Evolutionary conservation across 2,888 invertebrate species (phyloP).

Genomic region (Leptopilina syphax): DNA sequence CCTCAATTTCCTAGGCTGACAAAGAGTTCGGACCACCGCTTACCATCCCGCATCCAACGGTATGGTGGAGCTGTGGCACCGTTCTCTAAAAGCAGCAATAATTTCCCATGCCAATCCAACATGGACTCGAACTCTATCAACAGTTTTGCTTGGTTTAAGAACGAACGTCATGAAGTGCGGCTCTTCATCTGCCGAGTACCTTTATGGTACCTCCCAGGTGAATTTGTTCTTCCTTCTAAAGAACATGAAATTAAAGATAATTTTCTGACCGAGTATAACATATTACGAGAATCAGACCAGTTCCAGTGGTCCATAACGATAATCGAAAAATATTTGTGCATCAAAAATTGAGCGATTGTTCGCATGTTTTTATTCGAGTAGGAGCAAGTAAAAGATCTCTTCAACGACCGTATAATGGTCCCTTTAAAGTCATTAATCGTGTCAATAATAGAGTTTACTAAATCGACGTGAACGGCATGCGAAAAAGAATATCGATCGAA

Average conservation of each 20-base stretch:
- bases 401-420: constrained; percentile 58
- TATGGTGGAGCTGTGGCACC: too few relatives aligned
- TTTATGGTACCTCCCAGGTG: not conserved
- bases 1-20: too few relatives aligned
- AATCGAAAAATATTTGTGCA: not conserved
- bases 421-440: constrained; percentile 51
- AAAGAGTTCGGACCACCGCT: too few relatives aligned
- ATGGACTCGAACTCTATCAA: too few relatives aligned
- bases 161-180: too few relatives aligned
- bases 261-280: not conserved
- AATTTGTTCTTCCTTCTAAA: not conserved
- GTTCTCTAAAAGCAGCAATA: too few relatives aligned
- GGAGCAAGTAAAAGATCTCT: constrained; percentile 47
- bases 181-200: too few relatives aligned
- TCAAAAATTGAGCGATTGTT: constrained; percentile 36
- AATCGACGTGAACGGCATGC: constrained; percentile 37
- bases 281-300: not conserved
- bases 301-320: not conserved
- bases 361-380: constrained; percentile 50
- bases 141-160: too few relatives aligned
- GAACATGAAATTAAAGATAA: not conserved
- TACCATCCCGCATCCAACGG: too few relatives aligned
- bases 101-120: too few relatives aligned
- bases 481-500: constrained; percentile 43
- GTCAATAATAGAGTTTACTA: constrained; percentile 40